Conservation (phyloP, 92 coral and sea anemone species). For the Desmophyllum pertusum region DNA sequence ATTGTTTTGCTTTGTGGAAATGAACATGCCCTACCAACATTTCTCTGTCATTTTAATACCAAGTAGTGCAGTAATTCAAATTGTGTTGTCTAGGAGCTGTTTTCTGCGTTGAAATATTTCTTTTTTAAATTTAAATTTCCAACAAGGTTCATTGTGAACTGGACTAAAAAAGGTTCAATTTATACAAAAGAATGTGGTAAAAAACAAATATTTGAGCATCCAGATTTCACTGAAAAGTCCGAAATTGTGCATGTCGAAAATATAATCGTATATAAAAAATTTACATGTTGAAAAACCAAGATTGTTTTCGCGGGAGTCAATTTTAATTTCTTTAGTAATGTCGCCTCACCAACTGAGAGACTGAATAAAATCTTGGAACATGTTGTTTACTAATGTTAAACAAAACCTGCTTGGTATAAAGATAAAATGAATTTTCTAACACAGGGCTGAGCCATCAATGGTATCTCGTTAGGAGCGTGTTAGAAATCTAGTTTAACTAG, state of each 20-base stretch:
- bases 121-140: neutral
- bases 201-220: conserved; percentile 3
- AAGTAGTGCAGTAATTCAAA: no score
- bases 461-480: neutral
- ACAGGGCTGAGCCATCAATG: neutral
- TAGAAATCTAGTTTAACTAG: neutral
- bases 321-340: neutral
- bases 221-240: neutral
- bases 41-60: neutral
- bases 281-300: neutral
- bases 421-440: neutral
- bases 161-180: neutral
- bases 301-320: neutral
- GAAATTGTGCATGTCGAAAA: neutral
- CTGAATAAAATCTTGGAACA: neutral
- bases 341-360: conserved; percentile 2
- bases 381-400: neutral
- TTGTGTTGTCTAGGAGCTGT: neutral
- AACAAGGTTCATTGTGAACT: no score
- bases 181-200: neutral
- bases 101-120: neutral
- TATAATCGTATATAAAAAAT: neutral
- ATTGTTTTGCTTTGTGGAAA: neutral
- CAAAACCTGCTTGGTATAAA: conserved; percentile 2
- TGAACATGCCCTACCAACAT: neutral